Evolutionary conservation across 2,888 invertebrate genomes (phyloP).

Genomic region (Pheosia tremula): DNA sequence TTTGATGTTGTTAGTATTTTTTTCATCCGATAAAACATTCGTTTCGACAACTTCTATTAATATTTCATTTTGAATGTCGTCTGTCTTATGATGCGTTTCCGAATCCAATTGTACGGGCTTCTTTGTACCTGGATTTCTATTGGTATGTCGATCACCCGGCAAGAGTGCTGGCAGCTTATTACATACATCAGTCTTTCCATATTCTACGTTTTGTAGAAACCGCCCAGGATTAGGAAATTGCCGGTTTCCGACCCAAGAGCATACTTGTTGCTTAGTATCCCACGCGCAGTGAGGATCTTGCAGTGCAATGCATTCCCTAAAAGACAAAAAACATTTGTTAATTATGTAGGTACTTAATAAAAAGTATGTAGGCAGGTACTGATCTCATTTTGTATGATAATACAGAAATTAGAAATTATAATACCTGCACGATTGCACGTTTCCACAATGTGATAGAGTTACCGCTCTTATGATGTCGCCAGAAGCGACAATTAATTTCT

Average conservation of each 20-base stretch:
- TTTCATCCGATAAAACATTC: conserved; percentile 85
- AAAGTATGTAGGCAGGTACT: no score
- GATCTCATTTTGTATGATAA: conserved; percentile 4
- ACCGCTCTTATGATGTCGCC: conserved; percentile 94
- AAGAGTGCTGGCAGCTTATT: conserved; percentile 76
- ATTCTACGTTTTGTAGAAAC: conserved; percentile 89
- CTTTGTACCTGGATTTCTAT: conserved; percentile 75
- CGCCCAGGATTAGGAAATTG: conserved; percentile 86
- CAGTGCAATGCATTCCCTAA: conserved; percentile 93
- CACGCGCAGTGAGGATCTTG: conserved; percentile 99
- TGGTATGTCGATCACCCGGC: conserved; percentile 69
- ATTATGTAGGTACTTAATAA: no score
- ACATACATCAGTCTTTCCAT: conserved; percentile 87
- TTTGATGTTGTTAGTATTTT: conserved; percentile 75
- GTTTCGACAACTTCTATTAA: conserved; percentile 87
- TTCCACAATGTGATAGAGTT: conserved; percentile 93
- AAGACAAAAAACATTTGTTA: conserved; percentile 46
- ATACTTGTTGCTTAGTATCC: conserved; percentile 89
- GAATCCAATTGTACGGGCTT: conserved; percentile 74
- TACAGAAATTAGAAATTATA: neutral
- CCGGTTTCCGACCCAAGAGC: conserved; percentile 82
- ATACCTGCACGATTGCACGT: conserved; percentile 87
- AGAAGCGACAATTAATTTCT: conserved; percentile 94
- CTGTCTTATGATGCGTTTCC: conserved; percentile 80
- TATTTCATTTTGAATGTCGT: conserved; percentile 87